Base-by-base conservation (phyloP, 2,888 invertebrate genomes). In the Kuschelorhynchus macadamiae region DNA sequence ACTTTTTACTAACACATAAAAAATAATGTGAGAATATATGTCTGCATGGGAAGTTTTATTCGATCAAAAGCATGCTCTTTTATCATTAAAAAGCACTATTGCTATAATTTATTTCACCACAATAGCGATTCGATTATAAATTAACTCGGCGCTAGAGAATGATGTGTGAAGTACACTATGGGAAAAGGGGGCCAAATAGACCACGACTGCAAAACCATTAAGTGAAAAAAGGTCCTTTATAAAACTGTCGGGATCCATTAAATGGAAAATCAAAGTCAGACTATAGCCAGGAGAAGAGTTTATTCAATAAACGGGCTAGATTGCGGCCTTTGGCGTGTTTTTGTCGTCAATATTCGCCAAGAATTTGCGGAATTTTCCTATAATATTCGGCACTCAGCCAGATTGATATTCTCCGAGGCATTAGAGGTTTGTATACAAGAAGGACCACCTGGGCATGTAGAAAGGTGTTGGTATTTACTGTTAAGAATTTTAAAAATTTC, bases 291-390 rank as follows among this genome's bases (percentile, higher is more conserved):
- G 56, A 60, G 69, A 66, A 65, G 69, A 72, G 69, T 72, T 64
- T 70, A 70, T 67, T 72, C 69, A 71, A 72, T 72, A 73, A 73
- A 71, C 67, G 67, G 67, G 69, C 70, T 70, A 66, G 68, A 71
- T 72, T 56, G 60, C 67, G 62, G 70, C 63, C 71, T 65, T 69
- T 67, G 71, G 65, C 71, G 62, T 72, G 71, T 72, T 72, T 73
- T 71, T 71, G 68, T 62, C 57, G 66, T 68, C 65, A 68, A 70
- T 68, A 70, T 65, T 71, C 66, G 64, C 53, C 25, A 36, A 62
- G 70, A 68, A 71, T 68, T 55, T 41, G 8, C 21, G 42, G 55
- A 55, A 55, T 39, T 55, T 18, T 41, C 21, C 20, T 16, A 36
- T 36, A 36, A 36, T 7, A 36, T 36, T 36, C 36, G 36, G 11